These are phyloP conservation scores for Squalus acanthias DNA, from an alignment of 2,797 vertebrate species.

Conservation along the genomic window DNA sequence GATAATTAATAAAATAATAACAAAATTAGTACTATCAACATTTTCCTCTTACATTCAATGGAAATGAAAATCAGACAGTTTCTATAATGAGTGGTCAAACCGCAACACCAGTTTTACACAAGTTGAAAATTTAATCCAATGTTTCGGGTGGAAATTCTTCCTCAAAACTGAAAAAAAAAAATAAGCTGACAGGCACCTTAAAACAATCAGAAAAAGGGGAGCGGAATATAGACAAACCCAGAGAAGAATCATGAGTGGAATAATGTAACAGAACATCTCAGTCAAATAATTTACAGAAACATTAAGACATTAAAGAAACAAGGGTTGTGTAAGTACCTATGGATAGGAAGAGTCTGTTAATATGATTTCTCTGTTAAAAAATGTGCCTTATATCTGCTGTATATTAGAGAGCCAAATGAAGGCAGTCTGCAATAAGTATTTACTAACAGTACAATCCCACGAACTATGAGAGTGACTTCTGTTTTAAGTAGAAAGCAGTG, in stretches of 20 bases:
- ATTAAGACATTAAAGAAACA: background rate
- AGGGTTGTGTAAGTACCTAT: background rate
- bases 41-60: background rate
- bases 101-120: background rate
- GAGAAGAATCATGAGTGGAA: background rate
- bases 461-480: background rate
- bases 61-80: background rate
- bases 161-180: background rate
- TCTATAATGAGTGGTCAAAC: background rate
- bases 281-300: background rate
- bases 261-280: background rate
- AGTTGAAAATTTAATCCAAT: background rate
- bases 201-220: background rate
- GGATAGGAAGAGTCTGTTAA: background rate
- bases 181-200: background rate
- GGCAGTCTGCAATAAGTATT: background rate
- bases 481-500: background rate
- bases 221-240: background rate
- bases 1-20: background rate
- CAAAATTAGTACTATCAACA: background rate
- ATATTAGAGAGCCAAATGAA: background rate
- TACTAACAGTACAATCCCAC: background rate
- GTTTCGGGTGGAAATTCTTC: background rate
- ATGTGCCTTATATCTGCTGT: background rate
- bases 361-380: background rate